Percentiles rank a stretch among this genome's conserved stretches.
phyloP scores from a whole-genome alignment of 2,797 vertebrate species.

The Sarcophilus harrisii region DNA sequence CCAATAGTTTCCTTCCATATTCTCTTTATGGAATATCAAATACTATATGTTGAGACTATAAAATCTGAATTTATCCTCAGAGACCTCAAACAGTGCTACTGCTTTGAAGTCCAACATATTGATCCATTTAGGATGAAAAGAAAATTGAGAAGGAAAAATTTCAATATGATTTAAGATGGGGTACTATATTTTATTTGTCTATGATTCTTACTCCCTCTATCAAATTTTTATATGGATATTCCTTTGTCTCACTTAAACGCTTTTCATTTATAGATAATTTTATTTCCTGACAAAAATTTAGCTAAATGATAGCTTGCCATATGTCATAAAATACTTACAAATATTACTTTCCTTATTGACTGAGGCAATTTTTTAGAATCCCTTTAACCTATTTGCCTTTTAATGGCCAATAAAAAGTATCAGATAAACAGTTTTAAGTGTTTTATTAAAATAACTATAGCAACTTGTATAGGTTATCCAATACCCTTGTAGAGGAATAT shows the following conservation, averaged over 20 bases:
- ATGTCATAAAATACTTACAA: neutral
- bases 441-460: slow-evolving; percentile 59
- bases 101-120: neutral
- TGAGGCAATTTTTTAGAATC: slow-evolving; percentile 46
- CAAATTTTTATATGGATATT: neutral
- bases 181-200: neutral
- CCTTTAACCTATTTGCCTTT: slow-evolving; percentile 13
- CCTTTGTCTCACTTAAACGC: neutral
- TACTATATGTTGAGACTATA: neutral
- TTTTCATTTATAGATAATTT: neutral
- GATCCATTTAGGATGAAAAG: neutral
- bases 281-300: neutral
- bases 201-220: neutral
- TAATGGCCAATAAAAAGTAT: slow-evolving; percentile 41
- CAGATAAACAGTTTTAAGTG: slow-evolving; percentile 34
- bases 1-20: neutral
- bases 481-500: slow-evolving; percentile 24
- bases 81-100: neutral
- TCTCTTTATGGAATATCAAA: neutral
- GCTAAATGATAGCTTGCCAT: neutral
- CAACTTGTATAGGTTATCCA: slow-evolving; percentile 52
- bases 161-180: neutral
- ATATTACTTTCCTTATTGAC: neutral
- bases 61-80: neutral
- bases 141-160: neutral